A percentile compares a stretch with the other conserved stretches of the same genome.
Evolutionary conservation across 2,113 vertebrate genomes (phyloP).

Genomic region (Epinephelus fuscoguttatus): DNA sequence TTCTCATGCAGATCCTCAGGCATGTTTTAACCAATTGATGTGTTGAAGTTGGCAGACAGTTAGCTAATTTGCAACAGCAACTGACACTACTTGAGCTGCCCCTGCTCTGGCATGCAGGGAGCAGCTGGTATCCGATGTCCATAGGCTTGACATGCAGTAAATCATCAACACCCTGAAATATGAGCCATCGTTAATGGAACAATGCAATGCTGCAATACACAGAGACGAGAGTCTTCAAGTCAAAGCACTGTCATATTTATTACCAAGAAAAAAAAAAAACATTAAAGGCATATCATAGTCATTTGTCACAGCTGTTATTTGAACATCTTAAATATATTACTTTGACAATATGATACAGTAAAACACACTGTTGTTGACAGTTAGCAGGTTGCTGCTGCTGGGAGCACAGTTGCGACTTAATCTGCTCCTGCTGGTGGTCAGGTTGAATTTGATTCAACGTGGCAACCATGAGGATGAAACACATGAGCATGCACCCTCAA

Average conservation of each 20-base stretch:
- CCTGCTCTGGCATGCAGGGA: constrained; percentile 32
- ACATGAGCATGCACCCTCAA: constrained; percentile 89
- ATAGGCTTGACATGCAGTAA: constrained; percentile 34
- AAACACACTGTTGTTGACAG: constrained; percentile 69
- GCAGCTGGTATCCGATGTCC: constrained; percentile 39
- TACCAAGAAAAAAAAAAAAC: constrained; percentile 78
- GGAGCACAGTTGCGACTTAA: constrained; percentile 41
- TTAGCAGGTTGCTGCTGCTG: constrained; percentile 46
- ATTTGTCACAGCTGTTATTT: constrained; percentile 71
- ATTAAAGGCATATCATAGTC: constrained; percentile 77
- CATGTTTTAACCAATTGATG: background rate
- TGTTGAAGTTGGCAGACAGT: constrained; percentile 13
- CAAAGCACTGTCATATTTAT: constrained; percentile 83
- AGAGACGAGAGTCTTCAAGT: constrained; percentile 53
- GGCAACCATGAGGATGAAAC: constrained; percentile 74
- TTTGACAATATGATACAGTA: constrained; percentile 74
- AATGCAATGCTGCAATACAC: constrained; percentile 23
- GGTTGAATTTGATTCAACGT: constrained; percentile 53
- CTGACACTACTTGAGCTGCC: constrained; percentile 32
- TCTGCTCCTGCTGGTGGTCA: constrained; percentile 19
- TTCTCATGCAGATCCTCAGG: background rate
- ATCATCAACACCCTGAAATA: constrained; percentile 35
- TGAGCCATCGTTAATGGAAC: constrained; percentile 7
- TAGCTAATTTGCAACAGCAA: constrained; percentile 28
- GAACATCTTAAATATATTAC: constrained; percentile 72